Percentiles rank a stretch among this genome's conserved stretches.
These are phyloP conservation scores for Lycia hirtaria DNA, from an alignment of 2,888 invertebrate genomes.

Conservation along the genomic window DNA sequence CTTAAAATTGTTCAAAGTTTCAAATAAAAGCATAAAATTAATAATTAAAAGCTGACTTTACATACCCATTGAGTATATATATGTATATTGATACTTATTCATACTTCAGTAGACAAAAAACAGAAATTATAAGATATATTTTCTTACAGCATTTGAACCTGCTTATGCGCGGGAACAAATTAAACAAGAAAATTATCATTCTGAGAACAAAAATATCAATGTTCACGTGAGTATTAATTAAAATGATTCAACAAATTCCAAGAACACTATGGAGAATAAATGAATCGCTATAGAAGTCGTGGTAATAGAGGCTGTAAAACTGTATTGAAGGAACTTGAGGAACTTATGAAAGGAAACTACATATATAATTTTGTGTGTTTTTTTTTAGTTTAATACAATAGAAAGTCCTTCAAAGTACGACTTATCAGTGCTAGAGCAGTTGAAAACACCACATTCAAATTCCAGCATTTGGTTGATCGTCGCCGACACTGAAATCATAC, in stretches of 20 bases:
- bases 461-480: slow-evolving; percentile 63
- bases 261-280: no score
- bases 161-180: background rate
- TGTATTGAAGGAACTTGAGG: no score
- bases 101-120: background rate
- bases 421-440: slow-evolving; percentile 51
- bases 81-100: no score
- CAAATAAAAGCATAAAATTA: no score
- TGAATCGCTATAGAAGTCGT: no score
- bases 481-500: slow-evolving; percentile 59
- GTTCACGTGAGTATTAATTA: background rate
- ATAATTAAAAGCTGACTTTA: no score
- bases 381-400: slow-evolving; percentile 19
- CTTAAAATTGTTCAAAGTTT: no score
- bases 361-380: no score
- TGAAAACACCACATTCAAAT: slow-evolving; percentile 43
- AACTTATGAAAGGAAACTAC: no score
- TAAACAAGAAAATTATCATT: background rate
- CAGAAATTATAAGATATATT: background rate
- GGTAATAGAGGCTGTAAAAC: no score
- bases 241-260: background rate
- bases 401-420: slow-evolving; percentile 43
- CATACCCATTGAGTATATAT: no score
- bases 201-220: background rate
- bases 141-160: slow-evolving; percentile 12